phyloP scores from a whole-genome alignment of 2,797 vertebrate genomes.

The Lemur catta region DNA sequence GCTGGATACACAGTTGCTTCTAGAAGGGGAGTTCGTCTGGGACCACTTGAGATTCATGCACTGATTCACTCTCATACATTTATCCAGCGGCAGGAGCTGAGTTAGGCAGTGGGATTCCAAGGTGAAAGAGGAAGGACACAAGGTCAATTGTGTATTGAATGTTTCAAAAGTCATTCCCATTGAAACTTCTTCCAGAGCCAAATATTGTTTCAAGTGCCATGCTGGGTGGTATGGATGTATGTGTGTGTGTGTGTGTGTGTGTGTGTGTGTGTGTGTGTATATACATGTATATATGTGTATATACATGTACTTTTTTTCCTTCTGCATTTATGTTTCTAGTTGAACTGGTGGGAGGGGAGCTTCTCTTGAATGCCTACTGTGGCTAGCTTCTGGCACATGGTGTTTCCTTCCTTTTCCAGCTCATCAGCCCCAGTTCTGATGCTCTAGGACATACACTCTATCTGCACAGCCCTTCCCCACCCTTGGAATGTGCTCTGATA shows the following conservation, averaged over 20 bases:
- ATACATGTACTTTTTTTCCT: neutral
- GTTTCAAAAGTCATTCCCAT: neutral
- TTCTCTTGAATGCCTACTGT: neutral
- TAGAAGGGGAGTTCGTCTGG: neutral
- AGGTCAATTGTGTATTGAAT: neutral
- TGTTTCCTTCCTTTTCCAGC: fast-evolving
- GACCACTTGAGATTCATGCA: neutral
- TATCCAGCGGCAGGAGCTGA: neutral
- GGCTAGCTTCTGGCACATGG: fast-evolving
- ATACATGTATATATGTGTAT: neutral
- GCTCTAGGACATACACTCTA: fast-evolving
- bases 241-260: neutral
- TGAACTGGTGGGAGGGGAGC: neutral
- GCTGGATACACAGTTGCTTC: neutral
- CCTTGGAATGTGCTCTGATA: neutral
- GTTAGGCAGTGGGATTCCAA: neutral
- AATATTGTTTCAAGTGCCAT: neutral
- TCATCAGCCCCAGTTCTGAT: neutral
- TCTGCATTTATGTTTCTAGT: neutral
- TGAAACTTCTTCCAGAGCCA: neutral
- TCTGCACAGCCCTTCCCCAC: neutral
- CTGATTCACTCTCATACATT: neutral
- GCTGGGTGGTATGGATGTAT: neutral
- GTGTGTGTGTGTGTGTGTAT: neutral
- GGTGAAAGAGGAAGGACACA: neutral